Evolutionary conservation across 1,140 invertebrate species (phyloP), one percentile per base, ranked within the genome.

Genomic region (Eriosoma lanigerum): DNA sequence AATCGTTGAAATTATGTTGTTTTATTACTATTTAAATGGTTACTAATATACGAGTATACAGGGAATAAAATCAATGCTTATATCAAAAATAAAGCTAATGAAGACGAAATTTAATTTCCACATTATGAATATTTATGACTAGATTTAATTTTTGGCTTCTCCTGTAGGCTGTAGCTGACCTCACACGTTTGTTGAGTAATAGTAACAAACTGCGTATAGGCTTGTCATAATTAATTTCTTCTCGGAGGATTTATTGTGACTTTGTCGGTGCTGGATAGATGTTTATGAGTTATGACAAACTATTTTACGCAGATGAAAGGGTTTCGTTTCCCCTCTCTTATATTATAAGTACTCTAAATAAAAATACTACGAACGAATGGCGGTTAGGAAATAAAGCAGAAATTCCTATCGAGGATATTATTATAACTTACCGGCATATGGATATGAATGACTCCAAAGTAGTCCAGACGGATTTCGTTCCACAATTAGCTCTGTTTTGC

Each of bases 271-370:
- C 54, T 13, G 32, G 54, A 46, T 62, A 48, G 38, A 60, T 60
- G 75, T 78, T 78, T 78, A 60, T 78, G 52, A 78, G 56, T 78
- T 78, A 78, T 78, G 75, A 78, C 75, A 62, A 78, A 78, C 75
- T 60, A 56, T 78, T 78, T 78, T 26, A 78, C 21, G 75, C 75
- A 78, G 75, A 78, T 78, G 75, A 78, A 78, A 78, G 75, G 54
- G 75, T 60, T 78, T 58, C 56, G 21, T 78, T 78, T 60, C 75
- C 75, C 75, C 56, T 78, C 21, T 56, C n/a, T 44, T 38, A n/a
- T n/a, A 13, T 26, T 15, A n/a, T 32, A 48, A 24, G 46, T 60
- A 46, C 32, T 60, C 56, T 78, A 78, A 60, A 78, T 60, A 78
- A 78, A 78, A 78, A 78, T 78, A 78, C 52, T 60, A 60, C 4